A percentile compares a stretch with the other conserved stretches of the same genome.
phyloP scores from a whole-genome alignment of 2,797 vertebrate genomes.

The Columba guinea region DNA sequence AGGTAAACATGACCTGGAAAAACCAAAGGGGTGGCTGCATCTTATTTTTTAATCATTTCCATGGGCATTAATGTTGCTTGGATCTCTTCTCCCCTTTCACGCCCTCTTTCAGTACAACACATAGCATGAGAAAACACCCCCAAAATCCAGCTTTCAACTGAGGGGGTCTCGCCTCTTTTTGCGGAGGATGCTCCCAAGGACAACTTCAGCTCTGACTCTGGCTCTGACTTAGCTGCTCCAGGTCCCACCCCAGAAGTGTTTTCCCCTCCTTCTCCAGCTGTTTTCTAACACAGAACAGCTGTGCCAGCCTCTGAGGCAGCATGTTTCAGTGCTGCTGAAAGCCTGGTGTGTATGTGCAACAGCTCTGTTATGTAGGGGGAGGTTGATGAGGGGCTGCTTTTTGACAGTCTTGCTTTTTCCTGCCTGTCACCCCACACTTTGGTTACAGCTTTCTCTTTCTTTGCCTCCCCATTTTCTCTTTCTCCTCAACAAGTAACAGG shows the following conservation, averaged over 20 bases:
- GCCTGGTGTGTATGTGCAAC: neutral
- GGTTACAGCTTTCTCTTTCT: neutral
- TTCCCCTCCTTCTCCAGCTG: neutral
- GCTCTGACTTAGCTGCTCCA: neutral
- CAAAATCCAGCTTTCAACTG: neutral
- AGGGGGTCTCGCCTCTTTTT: neutral
- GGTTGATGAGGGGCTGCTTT: neutral
- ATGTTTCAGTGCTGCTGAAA: neutral
- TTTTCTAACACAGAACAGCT: neutral
- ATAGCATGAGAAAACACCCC: neutral
- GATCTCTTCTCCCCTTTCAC: neutral
- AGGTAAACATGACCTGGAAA: neutral
- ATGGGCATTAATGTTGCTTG: fast-evolving
- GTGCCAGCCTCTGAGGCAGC: neutral
- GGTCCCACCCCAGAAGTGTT: neutral
- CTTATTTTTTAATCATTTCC: neutral
- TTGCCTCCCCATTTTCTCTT: neutral
- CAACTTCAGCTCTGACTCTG: neutral
- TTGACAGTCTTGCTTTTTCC: neutral
- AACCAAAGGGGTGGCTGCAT: neutral
- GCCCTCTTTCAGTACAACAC: neutral
- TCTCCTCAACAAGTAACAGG: neutral
- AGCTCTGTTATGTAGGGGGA: neutral
- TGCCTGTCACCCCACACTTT: neutral
- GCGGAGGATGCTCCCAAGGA: neutral